Conservation (phyloP, 2,888 invertebrate genomes). For the Zele albiditarsus region DNA sequence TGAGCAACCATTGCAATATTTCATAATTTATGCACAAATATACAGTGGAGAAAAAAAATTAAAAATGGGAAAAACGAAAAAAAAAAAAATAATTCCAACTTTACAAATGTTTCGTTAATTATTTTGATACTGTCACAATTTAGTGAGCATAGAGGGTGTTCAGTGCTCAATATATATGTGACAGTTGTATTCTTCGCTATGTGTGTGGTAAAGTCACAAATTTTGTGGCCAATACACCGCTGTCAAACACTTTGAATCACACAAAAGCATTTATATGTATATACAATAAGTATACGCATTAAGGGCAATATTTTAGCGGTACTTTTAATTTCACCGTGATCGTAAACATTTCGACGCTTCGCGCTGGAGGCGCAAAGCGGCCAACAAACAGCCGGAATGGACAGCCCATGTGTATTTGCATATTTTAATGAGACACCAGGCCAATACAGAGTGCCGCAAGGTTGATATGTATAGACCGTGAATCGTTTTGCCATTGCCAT, state of each 20-base stretch:
- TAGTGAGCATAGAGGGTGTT: not conserved
- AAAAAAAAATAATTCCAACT: not conserved
- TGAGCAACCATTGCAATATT: not conserved
- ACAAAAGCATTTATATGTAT: not conserved
- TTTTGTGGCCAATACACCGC: not conserved
- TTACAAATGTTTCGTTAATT: not conserved
- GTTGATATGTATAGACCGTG: slow-evolving; percentile 21
- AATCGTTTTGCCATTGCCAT: slow-evolving; percentile 23
- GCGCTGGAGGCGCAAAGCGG: slow-evolving; percentile 48
- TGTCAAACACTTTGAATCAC: not conserved
- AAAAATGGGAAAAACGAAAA: no score
- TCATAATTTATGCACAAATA: slow-evolving; percentile 7
- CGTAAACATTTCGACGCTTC: slow-evolving; percentile 71
- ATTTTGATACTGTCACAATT: not conserved
- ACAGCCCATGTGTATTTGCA: slow-evolving; percentile 69
- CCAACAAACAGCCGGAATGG: slow-evolving; percentile 55
- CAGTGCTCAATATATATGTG: not conserved
- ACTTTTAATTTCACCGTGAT: slow-evolving; percentile 71
- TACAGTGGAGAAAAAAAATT: not conserved
- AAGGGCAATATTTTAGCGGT: slow-evolving; percentile 68
- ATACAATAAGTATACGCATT: slow-evolving; percentile 56
- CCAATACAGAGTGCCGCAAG: slow-evolving; percentile 36
- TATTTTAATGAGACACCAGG: slow-evolving; percentile 71
- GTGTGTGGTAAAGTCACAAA: not conserved
- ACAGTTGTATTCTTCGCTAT: not conserved